Evolutionary conservation across 2,113 vertebrate species (phyloP).

Genomic region (Oenanthe oenanthe): DNA sequence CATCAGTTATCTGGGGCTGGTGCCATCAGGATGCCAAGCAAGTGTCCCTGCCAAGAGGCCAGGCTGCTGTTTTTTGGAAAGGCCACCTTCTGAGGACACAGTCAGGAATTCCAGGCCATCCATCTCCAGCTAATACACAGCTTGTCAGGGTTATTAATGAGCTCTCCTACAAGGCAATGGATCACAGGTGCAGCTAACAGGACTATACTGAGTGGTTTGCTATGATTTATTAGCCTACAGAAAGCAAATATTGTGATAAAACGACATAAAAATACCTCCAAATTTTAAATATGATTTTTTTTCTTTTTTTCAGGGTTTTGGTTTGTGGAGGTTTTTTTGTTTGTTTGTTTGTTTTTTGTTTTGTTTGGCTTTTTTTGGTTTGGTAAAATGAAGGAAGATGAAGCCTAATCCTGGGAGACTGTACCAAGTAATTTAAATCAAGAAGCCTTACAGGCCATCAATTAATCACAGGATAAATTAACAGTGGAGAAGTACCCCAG

Average conservation of each 20-base stretch:
- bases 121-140: slow-evolving; percentile 18
- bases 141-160: slow-evolving; percentile 52
- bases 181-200: slow-evolving; percentile 22
- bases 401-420: neutral
- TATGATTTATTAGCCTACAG: slow-evolving; percentile 16
- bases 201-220: neutral
- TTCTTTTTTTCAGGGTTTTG: too few species aligned
- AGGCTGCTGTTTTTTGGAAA: neutral
- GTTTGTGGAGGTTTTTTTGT: neutral
- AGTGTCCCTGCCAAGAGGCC: neutral
- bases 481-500: neutral
- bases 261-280: neutral
- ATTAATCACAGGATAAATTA: slow-evolving; percentile 20
- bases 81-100: neutral
- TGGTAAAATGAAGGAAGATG: neutral
- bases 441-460: neutral
- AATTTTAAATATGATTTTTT: neutral
- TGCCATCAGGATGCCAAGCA: accelerated
- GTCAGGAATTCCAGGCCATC: neutral
- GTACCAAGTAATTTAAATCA: neutral
- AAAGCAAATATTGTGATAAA: slow-evolving; percentile 39
- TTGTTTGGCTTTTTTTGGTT: neutral
- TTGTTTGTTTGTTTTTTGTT: neutral
- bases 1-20: neutral
- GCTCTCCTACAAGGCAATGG: slow-evolving; percentile 5